phyloP scores from a whole-genome alignment of 2,888 invertebrate species.

The Patella ulyssiponensis region DNA sequence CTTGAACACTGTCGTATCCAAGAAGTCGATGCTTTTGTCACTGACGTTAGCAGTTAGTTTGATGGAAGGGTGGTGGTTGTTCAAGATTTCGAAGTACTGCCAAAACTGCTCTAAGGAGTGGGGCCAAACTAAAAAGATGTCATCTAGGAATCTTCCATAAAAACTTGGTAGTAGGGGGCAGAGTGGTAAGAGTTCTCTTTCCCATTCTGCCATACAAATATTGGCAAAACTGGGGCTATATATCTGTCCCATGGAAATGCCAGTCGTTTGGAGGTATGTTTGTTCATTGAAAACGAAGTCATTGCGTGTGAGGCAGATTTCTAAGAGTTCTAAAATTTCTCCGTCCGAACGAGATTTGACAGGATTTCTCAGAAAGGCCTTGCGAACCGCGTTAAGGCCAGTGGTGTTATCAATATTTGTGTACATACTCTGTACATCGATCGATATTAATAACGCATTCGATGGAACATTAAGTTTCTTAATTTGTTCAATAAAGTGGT shows the following conservation, averaged over 20 bases:
- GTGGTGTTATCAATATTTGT: neutral
- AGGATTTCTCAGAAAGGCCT: neutral
- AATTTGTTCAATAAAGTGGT: neutral
- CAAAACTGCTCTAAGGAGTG: neutral
- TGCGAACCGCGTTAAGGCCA: neutral
- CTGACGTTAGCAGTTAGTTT: conserved; percentile 3
- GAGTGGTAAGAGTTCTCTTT: neutral
- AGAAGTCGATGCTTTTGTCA: conserved; percentile 2
- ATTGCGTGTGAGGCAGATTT: neutral
- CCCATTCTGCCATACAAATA: neutral
- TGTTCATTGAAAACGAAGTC: neutral
- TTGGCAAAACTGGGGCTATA: neutral
- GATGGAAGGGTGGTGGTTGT: neutral
- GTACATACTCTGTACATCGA: neutral
- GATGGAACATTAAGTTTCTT: neutral
- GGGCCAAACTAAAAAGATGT: neutral
- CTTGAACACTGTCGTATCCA: neutral
- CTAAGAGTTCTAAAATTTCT: neutral
- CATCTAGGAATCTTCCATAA: neutral
- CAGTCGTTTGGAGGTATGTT: neutral
- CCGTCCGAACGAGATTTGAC: neutral
- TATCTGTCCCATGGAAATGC: neutral
- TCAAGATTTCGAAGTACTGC: neutral
- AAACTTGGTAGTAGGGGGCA: neutral
- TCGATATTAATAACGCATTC: neutral